Conservation (phyloP, 2,888 invertebrate species). For the Toxonevra muliebris region DNA sequence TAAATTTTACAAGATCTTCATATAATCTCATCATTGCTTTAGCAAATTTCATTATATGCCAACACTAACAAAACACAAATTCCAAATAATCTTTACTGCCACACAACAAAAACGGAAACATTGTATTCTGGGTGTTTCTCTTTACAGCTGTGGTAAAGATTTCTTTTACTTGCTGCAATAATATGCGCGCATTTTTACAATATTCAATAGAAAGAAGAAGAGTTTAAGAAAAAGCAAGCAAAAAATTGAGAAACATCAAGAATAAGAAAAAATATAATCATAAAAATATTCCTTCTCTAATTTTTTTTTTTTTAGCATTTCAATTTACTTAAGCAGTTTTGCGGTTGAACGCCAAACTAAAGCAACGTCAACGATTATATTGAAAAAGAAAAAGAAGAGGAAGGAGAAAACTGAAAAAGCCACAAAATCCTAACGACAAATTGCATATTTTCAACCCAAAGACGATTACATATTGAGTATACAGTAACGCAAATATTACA, state of each 20-base stretch:
- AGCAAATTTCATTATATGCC: too few species aligned
- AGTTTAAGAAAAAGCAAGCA: neutral
- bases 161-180: too few species aligned
- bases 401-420: conserved; percentile 26
- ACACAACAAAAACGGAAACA: too few species aligned
- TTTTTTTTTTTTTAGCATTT: conserved; percentile 33
- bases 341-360: conserved; percentile 54
- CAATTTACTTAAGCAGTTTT: conserved; percentile 62
- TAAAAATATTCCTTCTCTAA: neutral
- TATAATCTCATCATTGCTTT: too few species aligned
- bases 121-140: too few species aligned
- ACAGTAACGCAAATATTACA: too few species aligned
- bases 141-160: too few species aligned
- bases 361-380: conserved; percentile 50
- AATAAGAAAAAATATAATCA: too few species aligned
- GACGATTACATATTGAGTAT: conserved; percentile 28
- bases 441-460: conserved; percentile 41
- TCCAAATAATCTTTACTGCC: too few species aligned
- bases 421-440: conserved; percentile 42
- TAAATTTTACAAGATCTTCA: too few species aligned
- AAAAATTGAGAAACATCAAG: neutral
- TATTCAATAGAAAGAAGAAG: neutral
- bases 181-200: too few species aligned
- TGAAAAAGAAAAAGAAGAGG: neutral
- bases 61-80: too few species aligned